Percentiles rank a stretch among this genome's conserved stretches.
Evolutionary conservation across 1,140 invertebrate species (phyloP).

Genomic region (Helicoverpa armigera): DNA sequence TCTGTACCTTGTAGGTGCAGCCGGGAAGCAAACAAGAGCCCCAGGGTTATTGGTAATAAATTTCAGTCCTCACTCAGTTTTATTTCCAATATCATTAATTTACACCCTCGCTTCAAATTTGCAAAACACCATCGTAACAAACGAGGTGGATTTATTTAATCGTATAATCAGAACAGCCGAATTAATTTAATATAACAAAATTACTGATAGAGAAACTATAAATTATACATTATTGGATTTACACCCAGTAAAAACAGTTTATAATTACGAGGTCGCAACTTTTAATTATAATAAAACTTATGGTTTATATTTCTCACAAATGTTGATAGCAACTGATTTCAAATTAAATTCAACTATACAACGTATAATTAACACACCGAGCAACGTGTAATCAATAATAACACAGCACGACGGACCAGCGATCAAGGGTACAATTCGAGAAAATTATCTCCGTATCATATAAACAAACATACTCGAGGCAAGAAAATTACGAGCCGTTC

Average conservation of each 20-base stretch:
- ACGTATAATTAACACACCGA: constrained; percentile 72
- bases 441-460: constrained; percentile 66
- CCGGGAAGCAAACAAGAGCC: constrained; percentile 71
- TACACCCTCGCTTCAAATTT: constrained; percentile 52
- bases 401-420: constrained; percentile 63
- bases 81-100: constrained; percentile 68
- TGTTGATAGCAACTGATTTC: constrained; percentile 56
- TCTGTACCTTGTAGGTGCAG: constrained; percentile 65
- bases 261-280: constrained; percentile 45
- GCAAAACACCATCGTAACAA: constrained; percentile 16
- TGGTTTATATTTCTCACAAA: constrained; percentile 47
- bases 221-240: constrained; percentile 46
- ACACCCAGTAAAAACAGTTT: constrained; percentile 38
- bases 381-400: constrained; percentile 77
- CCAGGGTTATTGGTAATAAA: constrained; percentile 76
- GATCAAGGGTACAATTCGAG: constrained; percentile 65
- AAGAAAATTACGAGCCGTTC: constrained; percentile 75
- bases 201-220: constrained; percentile 17
- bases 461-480: constrained; percentile 74
- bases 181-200: background rate
- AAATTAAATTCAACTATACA: constrained; percentile 66
- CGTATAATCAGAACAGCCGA: background rate
- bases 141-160: constrained; percentile 18
- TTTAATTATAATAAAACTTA: constrained; percentile 49
- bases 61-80: constrained; percentile 68